phyloP scores from a whole-genome alignment of 2,113 vertebrate species.

The Callaeas wilsoni region DNA sequence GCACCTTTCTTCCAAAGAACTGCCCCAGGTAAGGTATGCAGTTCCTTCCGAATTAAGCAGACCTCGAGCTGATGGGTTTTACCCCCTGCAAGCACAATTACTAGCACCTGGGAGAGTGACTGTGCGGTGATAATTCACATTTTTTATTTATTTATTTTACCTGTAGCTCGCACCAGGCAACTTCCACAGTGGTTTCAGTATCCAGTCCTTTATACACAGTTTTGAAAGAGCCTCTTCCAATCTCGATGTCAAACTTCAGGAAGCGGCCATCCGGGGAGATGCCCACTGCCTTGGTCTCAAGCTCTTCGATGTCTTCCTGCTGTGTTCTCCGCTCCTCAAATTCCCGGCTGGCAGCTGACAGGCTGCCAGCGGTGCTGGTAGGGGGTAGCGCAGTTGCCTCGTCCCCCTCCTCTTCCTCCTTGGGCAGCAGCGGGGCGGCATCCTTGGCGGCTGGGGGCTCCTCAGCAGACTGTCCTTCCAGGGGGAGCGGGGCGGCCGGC shows the following conservation, averaged over 20 bases:
- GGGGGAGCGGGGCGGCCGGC: conserved; percentile 1
- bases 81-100: background rate
- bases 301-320: conserved; percentile 93
- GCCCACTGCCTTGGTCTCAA: conserved; percentile 96
- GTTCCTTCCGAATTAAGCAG: background rate
- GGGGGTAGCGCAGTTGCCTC: background rate
- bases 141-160: conserved; percentile 65
- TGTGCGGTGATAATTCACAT: background rate
- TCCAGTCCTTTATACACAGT: conserved; percentile 98
- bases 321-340: conserved; percentile 78
- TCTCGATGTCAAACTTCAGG: conserved; percentile 97
- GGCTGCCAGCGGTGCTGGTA: conserved; percentile 60
- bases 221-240: conserved; percentile 96
- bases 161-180: conserved; percentile 98
- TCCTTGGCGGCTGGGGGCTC: conserved; percentile 37
- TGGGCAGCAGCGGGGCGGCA: conserved; percentile 12
- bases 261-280: conserved; percentile 94
- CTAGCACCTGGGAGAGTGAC: background rate
- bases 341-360: conserved; percentile 66
- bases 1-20: background rate
- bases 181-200: conserved; percentile 97
- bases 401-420: conserved; percentile 39
- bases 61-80: background rate
- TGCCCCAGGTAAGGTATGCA: background rate
- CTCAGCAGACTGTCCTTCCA: background rate